phyloP scores from a whole-genome alignment of 2,797 vertebrate species.

The Premnoplex brunnescens region DNA sequence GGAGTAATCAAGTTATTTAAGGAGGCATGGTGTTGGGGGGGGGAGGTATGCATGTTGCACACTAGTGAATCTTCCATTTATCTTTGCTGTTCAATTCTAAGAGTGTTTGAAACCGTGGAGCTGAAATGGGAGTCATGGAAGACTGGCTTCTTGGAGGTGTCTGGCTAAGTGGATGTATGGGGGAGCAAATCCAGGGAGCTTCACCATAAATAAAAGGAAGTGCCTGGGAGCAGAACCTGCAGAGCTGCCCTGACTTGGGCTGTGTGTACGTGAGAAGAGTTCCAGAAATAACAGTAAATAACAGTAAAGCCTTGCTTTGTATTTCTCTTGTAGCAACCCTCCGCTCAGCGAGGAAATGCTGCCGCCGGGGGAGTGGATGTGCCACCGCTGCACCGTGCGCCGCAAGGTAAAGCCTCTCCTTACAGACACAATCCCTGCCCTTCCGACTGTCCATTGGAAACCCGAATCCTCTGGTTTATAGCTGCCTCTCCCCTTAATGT shows the following conservation, averaged over 20 bases:
- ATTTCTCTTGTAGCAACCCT: slow-evolving; percentile 86
- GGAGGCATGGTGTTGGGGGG: background rate
- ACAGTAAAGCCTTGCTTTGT: slow-evolving; percentile 58
- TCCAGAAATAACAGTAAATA: slow-evolving; percentile 38
- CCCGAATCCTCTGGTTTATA: background rate
- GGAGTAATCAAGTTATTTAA: background rate
- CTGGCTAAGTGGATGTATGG: background rate
- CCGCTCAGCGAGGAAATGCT: slow-evolving; percentile 98
- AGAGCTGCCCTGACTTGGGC: background rate
- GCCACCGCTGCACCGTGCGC: slow-evolving; percentile 94
- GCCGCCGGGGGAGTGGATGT: slow-evolving; percentile 99
- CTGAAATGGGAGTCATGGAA: background rate
- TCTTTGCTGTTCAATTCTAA: background rate
- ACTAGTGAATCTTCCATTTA: background rate
- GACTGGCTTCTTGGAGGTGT: background rate
- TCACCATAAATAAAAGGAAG: background rate
- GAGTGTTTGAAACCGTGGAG: background rate
- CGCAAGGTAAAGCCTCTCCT: slow-evolving; percentile 85
- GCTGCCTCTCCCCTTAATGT: background rate
- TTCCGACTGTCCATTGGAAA: background rate
- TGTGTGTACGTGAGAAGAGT: background rate
- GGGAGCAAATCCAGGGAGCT: background rate
- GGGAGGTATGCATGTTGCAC: background rate
- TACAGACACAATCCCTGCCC: background rate
- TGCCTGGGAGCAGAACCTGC: background rate